Conservation (phyloP, 2,113 vertebrate genomes). For the Leucopsar rothschildi region DNA sequence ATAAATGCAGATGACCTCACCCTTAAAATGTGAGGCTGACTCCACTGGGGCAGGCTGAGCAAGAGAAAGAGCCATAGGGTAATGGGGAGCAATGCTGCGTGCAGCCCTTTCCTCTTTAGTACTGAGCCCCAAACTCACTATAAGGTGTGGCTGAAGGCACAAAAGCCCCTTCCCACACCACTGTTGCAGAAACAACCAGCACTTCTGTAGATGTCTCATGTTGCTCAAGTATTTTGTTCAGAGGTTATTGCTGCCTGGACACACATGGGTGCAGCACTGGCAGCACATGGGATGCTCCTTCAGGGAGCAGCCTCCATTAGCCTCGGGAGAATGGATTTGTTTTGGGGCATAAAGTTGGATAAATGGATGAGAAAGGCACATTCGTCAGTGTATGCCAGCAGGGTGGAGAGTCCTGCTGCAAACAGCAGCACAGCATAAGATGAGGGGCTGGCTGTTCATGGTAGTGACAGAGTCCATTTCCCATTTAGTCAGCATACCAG, state of each 20-base stretch:
- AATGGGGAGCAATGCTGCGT: not conserved
- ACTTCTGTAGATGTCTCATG: not conserved
- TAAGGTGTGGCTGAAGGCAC: not conserved
- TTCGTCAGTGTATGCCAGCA: not conserved
- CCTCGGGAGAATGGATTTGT: not conserved
- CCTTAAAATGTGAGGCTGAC: not conserved
- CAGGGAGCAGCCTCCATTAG: not conserved
- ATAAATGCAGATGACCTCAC: not conserved
- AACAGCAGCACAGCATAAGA: not conserved
- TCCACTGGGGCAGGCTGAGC: not conserved
- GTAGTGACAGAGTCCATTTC: not conserved
- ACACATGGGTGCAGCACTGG: not conserved
- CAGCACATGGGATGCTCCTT: rapidly evolving
- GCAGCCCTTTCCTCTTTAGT: not conserved
- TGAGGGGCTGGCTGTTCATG: rapidly evolving
- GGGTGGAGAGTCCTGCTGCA: not conserved
- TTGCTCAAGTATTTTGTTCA: not conserved
- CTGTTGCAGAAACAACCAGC: not conserved
- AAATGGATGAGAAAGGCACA: not conserved
- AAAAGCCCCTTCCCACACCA: not conserved
- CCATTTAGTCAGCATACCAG: not conserved
- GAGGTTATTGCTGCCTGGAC: not conserved
- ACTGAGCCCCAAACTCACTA: not conserved
- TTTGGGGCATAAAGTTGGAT: not conserved
- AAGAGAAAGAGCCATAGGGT: rapidly evolving